Evolutionary conservation across 1,140 invertebrate species (phyloP).

Genomic region (Orius insidiosus): DNA sequence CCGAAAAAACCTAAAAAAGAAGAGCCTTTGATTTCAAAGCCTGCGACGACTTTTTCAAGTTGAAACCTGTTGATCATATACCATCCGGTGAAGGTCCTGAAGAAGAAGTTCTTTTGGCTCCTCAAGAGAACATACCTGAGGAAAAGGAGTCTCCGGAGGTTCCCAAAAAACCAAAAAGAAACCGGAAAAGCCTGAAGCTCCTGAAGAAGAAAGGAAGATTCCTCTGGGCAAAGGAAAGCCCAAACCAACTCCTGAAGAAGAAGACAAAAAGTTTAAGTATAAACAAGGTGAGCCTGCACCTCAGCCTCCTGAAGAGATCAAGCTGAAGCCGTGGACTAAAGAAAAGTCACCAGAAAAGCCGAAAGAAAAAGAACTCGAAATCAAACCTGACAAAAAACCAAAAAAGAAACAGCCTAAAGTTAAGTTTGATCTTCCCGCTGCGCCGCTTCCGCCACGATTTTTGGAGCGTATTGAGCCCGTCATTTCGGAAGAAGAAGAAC

Average conservation of each 20-base stretch:
- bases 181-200: conserved; percentile 17
- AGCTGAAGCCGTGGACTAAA: conserved; percentile 20
- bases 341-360: conserved; percentile 17
- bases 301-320: conserved; percentile 21
- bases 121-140: conserved; percentile 19
- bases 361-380: conserved; percentile 23
- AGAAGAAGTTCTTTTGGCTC: background rate
- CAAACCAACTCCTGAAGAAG: conserved; percentile 22
- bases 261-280: conserved; percentile 28
- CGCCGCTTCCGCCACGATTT: conserved; percentile 42
- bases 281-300: conserved; percentile 25
- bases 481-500: conserved; percentile 38
- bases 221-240: conserved; percentile 26
- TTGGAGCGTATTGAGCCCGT: conserved; percentile 49
- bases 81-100: conserved; percentile 19
- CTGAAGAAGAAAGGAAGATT: conserved; percentile 26
- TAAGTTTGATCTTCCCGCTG: conserved; percentile 17
- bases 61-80: conserved; percentile 20
- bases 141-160: conserved; percentile 19
- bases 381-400: conserved; percentile 19
- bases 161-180: conserved; percentile 20
- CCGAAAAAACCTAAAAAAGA: conserved; percentile 17
- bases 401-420: conserved; percentile 19
- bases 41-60: conserved; percentile 19
- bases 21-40: conserved; percentile 14